These are phyloP conservation scores for Sphaeridia pumilis DNA, from an alignment of 2,888 invertebrate species.

Conservation along the genomic window DNA sequence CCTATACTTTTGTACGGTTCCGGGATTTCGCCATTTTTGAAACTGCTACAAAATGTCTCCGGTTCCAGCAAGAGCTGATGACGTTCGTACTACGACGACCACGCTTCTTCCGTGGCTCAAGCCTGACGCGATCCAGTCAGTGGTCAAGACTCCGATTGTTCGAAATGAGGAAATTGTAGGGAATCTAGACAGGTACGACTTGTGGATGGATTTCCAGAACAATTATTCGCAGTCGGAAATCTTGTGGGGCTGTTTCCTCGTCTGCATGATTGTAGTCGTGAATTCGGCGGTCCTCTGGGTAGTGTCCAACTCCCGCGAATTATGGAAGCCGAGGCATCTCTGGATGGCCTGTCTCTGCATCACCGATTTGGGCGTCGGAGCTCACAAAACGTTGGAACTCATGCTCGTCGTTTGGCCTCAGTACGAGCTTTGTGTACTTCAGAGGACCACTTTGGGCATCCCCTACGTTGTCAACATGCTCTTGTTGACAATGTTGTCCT, in stretches of 20 bases:
- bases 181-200: background rate
- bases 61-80: too few species aligned
- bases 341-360: slow-evolving; percentile 36
- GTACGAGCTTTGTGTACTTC: slow-evolving; percentile 15
- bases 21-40: too few species aligned
- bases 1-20: too few species aligned
- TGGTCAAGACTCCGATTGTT: background rate
- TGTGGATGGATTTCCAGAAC: slow-evolving; percentile 7
- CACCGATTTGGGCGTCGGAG: slow-evolving; percentile 35
- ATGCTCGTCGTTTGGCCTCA: slow-evolving; percentile 23
- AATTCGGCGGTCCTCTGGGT: slow-evolving; percentile 33
- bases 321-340: slow-evolving; percentile 36
- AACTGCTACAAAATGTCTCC: too few species aligned
- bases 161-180: too few species aligned
- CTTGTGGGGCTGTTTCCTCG: slow-evolving; percentile 33
- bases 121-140: background rate
- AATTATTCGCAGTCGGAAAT: slow-evolving; percentile 22
- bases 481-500: slow-evolving; percentile 32
- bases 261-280: slow-evolving; percentile 29
- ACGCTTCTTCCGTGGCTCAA: too few species aligned
- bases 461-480: slow-evolving; percentile 36
- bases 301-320: slow-evolving; percentile 29
- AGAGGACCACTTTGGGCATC: slow-evolving; percentile 22
- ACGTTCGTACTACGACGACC: too few species aligned
- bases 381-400: slow-evolving; percentile 32